Evolutionary conservation across 2,113 vertebrate genomes (phyloP).

Genomic region (Colistium nudipinnis): DNA sequence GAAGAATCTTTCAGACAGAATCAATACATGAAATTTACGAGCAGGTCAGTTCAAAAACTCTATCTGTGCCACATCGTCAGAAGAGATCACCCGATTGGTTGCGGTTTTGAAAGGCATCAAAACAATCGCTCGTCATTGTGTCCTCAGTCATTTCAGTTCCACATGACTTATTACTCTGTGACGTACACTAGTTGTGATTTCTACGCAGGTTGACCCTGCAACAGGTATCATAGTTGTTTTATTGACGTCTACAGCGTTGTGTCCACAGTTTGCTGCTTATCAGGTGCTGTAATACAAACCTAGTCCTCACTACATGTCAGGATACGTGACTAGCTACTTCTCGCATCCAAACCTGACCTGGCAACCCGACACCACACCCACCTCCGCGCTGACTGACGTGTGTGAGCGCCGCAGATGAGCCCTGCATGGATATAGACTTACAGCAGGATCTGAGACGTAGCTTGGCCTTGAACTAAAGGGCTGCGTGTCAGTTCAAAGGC

Average conservation of each 20-base stretch:
- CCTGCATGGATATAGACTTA: slow-evolving; percentile 53
- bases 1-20: slow-evolving; percentile 61
- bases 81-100: slow-evolving; percentile 22
- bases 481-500: slow-evolving; percentile 62
- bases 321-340: slow-evolving; percentile 61
- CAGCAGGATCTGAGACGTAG: slow-evolving; percentile 51
- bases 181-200: not conserved
- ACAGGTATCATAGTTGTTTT: not conserved
- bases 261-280: slow-evolving; percentile 4
- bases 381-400: slow-evolving; percentile 1
- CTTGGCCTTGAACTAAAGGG: slow-evolving; percentile 42
- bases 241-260: slow-evolving; percentile 13
- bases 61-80: slow-evolving; percentile 31
- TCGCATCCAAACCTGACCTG: slow-evolving; percentile 52
- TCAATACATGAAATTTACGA: slow-evolving; percentile 64
- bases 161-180: not conserved
- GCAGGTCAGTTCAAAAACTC: slow-evolving; percentile 23
- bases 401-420: not conserved
- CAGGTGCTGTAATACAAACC: slow-evolving; percentile 55
- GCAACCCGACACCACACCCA: slow-evolving; percentile 57
- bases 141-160: not conserved
- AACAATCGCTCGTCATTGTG: not conserved
- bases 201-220: not conserved
- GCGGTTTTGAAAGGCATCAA: slow-evolving; percentile 22
- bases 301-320: slow-evolving; percentile 57